Evolutionary conservation across 2,797 vertebrate species (phyloP).

Genomic region (Valencia hispanica): DNA sequence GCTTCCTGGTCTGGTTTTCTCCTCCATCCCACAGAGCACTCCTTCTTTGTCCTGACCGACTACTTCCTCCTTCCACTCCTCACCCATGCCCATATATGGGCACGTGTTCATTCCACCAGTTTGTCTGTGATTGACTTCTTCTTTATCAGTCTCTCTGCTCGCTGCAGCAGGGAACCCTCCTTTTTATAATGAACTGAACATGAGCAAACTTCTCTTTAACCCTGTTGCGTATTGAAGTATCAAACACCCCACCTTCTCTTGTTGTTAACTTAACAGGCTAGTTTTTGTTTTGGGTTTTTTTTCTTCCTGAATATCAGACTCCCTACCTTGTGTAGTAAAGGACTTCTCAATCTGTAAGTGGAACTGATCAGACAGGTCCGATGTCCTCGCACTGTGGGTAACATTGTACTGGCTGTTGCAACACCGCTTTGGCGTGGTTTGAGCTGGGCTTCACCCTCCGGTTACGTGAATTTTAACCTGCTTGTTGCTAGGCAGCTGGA

Average conservation of each 20-base stretch:
- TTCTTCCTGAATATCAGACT: not conserved
- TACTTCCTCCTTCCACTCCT: conserved; percentile 52
- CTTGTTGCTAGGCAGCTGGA: conserved; percentile 1
- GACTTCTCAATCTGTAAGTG: not conserved
- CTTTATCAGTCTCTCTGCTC: conserved; percentile 14
- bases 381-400: not conserved
- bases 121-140: conserved; percentile 26
- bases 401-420: conserved; percentile 9
- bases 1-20: conserved; percentile 18
- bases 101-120: conserved; percentile 39
- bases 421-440: conserved; percentile 15
- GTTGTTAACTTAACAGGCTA: not conserved
- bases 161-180: conserved; percentile 22
- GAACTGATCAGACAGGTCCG: not conserved
- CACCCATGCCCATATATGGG: conserved; percentile 66
- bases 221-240: no score
- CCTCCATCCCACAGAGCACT: conserved; percentile 14
- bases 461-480: conserved; percentile 17
- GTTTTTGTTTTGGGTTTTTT: no score
- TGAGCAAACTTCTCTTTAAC: not conserved
- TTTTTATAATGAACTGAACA: conserved; percentile 36
- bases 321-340: not conserved
- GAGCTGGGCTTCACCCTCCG: conserved; percentile 18
- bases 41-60: conserved; percentile 38
- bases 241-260: no score